Evolutionary conservation across 1,140 invertebrate genomes (phyloP), one percentile per base, ranked within the genome.

Genomic region (Drosophila saltans): DNA sequence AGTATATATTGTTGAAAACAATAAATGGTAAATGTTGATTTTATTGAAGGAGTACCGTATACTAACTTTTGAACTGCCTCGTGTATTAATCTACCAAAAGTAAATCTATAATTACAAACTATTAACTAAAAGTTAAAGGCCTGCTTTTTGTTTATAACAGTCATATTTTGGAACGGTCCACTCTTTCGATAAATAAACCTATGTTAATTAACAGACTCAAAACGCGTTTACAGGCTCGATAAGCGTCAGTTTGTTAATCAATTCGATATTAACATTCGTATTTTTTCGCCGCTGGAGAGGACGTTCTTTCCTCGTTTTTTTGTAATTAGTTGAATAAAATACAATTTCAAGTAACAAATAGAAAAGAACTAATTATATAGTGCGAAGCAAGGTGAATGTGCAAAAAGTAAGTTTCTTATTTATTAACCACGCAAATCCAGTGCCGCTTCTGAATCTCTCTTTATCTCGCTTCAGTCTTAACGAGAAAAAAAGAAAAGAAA

Each of bases 1-100:
- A 39, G 57, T 39, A 40, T 39, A 39, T 21, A 58, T 21, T 58
- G 16, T 39, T 10, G 16, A 21, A 36, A 58, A 58, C 30, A 58
- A 30, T 58, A 58, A 36, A 58, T 39, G 56, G 26, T 33, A 57
- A 57, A 57, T 57, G 28, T 57, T 36, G 56, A 33, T 57, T 33
- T 10, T 48, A 8, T 40, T 40, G 39, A 40, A 40, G 10, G 8
- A 0, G 2, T 9, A 40, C 39, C 39, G 3, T 36, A 7, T 36
- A 36, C 33, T 36, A 36, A 36, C 41, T n/a, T 41, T 41, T 41
- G 9, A n/a, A 43, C 0, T 43, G 11, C 3, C 16, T 30, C 0
- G 28, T 30, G 2, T 30, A 30, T 30, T 30, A 30, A 2, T 30
- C 4, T 2, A 4, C 28, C 28, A 40, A 40, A 11, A 11, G 9